Evolutionary conservation across 2,113 vertebrate genomes (phyloP).

Genomic region (Cyrtonyx montezumae): DNA sequence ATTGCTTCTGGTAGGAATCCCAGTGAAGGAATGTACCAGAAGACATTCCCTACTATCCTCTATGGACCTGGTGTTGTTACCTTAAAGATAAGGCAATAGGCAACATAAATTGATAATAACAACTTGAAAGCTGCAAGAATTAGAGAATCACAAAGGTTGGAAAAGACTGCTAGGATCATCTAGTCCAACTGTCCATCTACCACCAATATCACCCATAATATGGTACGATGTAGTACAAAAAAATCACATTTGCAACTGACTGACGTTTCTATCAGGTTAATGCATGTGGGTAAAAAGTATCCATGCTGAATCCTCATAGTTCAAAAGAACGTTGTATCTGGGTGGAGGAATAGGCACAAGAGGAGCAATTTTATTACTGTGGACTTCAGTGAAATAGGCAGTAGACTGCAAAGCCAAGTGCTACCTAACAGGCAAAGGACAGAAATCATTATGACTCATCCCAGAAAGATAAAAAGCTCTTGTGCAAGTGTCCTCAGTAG

Average conservation of each 20-base stretch:
- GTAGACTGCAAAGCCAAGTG: background rate
- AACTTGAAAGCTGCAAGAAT: background rate
- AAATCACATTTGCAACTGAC: background rate
- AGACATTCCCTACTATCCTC: background rate
- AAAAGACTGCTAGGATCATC: no score
- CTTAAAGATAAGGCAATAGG: background rate
- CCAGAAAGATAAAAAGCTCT: background rate
- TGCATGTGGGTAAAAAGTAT: rapidly evolving
- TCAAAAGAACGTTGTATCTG: background rate
- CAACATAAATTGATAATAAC: background rate
- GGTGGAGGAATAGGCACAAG: background rate
- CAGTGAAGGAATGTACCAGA: background rate
- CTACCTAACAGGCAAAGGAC: background rate
- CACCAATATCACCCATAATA: background rate
- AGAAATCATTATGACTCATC: rapidly evolving
- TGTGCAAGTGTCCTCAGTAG: background rate
- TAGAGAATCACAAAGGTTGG: no score
- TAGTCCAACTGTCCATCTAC: no score
- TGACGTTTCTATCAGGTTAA: rapidly evolving
- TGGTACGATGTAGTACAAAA: rapidly evolving
- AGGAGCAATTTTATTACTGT: rapidly evolving
- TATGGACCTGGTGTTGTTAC: background rate
- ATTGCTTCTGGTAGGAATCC: background rate
- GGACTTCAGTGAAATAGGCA: background rate
- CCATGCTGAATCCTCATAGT: background rate